Conservation (phyloP, 1,140 invertebrate genomes). For the Lithobius niger region DNA sequence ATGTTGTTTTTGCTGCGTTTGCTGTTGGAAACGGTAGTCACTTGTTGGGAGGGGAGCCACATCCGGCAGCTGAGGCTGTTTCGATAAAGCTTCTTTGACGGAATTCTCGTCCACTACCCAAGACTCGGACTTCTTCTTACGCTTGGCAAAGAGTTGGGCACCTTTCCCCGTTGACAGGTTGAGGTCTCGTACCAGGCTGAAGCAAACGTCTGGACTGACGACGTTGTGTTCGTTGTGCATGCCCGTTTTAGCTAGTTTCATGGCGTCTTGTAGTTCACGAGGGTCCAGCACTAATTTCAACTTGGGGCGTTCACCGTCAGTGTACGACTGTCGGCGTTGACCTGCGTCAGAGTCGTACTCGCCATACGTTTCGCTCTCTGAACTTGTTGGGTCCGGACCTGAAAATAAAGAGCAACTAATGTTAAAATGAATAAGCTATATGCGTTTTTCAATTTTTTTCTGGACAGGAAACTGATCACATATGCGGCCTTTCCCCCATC, state of each 20-base stretch:
- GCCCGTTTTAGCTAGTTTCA: constrained; percentile 41
- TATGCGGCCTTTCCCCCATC: too few species aligned
- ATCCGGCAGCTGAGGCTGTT: background rate
- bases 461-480: too few species aligned
- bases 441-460: too few species aligned
- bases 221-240: constrained; percentile 42
- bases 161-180: constrained; percentile 63
- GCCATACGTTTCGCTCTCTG: too few species aligned
- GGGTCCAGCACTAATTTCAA: constrained; percentile 68
- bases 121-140: constrained; percentile 68
- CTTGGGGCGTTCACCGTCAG: too few species aligned
- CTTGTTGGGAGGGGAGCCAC: constrained; percentile 16
- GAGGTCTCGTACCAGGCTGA: constrained; percentile 57
- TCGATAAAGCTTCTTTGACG: constrained; percentile 25
- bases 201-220: constrained; percentile 50
- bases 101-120: constrained; percentile 68
- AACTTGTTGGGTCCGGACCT: too few species aligned
- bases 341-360: too few species aligned
- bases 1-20: too few species aligned
- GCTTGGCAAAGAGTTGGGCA: constrained; percentile 72
- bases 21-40: constrained; percentile 21
- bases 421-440: too few species aligned
- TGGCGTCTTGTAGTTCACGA: constrained; percentile 52
- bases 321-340: too few species aligned
- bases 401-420: too few species aligned